Evolutionary conservation across 1,140 invertebrate species (phyloP).

Genomic region (Ceratina japonica): DNA sequence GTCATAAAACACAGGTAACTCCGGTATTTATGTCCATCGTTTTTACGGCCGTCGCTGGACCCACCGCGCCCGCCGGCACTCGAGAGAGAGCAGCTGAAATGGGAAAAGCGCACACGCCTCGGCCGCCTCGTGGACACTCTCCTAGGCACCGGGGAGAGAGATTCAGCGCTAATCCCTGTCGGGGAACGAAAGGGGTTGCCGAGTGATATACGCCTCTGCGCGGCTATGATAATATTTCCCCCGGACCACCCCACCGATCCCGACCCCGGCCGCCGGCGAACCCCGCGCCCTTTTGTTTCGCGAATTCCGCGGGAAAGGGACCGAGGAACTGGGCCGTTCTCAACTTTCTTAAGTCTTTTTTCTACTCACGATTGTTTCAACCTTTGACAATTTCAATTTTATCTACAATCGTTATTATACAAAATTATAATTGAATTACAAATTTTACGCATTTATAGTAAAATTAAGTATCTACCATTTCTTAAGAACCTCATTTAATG

Average conservation of each 20-base stretch:
- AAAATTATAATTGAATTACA: no score
- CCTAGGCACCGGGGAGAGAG: constrained; percentile 69
- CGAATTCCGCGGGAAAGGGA: constrained; percentile 8
- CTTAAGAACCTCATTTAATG: no score
- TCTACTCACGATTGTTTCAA: no score
- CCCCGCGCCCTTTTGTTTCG: constrained; percentile 50
- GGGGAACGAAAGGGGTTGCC: constrained; percentile 72
- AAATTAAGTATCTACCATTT: no score
- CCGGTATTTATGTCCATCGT: constrained; percentile 77
- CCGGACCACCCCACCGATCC: constrained; percentile 30
- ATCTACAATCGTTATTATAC: no score
- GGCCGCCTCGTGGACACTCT: constrained; percentile 62
- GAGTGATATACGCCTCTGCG: constrained; percentile 76
- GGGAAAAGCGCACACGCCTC: constrained; percentile 47
- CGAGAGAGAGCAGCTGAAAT: constrained; percentile 19
- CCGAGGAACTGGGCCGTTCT: no score
- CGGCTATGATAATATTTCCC: constrained; percentile 76
- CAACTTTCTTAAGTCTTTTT: no score
- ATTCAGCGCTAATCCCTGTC: constrained; percentile 76
- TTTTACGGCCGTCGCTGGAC: constrained; percentile 61
- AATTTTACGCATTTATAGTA: no score
- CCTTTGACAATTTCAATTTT: no score
- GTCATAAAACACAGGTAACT: constrained; percentile 78
- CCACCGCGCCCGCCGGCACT: constrained; percentile 3
- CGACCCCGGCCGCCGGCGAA: neutral